Percentiles rank a stretch among this genome's conserved stretches.
Conservation (phyloP, 2,888 invertebrate species). For the Acanthosepion lycidas region DNA sequence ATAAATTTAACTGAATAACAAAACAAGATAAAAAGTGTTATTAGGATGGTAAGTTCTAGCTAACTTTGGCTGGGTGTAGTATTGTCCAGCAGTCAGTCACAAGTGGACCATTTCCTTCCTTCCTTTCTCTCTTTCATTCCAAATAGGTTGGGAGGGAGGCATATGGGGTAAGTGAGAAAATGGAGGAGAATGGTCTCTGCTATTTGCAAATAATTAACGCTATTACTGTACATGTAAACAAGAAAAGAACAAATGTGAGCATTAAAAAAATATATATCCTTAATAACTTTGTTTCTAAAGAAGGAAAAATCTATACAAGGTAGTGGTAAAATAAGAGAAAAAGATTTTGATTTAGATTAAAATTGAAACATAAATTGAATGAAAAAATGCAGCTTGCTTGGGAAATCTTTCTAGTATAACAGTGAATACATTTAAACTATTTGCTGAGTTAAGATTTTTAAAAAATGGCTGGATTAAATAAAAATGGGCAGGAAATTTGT, state of each 20-base stretch:
- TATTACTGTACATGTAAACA: not conserved
- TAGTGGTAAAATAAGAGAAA: no score
- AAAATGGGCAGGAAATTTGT: not conserved
- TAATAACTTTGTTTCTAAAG: no score
- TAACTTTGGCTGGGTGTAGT: conserved; percentile 33
- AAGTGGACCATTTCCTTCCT: conserved; percentile 33
- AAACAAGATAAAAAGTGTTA: conserved; percentile 33
- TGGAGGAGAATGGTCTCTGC: not conserved
- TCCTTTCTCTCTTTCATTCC: not conserved
- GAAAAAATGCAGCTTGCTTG: not conserved
- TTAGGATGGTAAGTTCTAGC: conserved; percentile 33
- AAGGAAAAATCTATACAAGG: no score
- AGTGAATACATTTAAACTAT: no score
- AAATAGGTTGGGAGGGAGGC: not conserved
- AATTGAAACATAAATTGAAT: not conserved
- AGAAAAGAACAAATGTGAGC: not conserved
- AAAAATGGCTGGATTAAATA: not conserved
- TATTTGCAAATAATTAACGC: conserved; percentile 1
- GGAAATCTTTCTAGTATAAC: no score
- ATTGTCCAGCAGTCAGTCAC: conserved; percentile 9
- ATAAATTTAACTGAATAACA: conserved; percentile 9
- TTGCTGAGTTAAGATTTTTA: not conserved
- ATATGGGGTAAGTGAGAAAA: not conserved
- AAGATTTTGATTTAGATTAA: not conserved
- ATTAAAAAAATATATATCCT: no score